Evolutionary conservation across 2,888 invertebrate species (phyloP).

Genomic region (Alviniconcha strummeri): DNA sequence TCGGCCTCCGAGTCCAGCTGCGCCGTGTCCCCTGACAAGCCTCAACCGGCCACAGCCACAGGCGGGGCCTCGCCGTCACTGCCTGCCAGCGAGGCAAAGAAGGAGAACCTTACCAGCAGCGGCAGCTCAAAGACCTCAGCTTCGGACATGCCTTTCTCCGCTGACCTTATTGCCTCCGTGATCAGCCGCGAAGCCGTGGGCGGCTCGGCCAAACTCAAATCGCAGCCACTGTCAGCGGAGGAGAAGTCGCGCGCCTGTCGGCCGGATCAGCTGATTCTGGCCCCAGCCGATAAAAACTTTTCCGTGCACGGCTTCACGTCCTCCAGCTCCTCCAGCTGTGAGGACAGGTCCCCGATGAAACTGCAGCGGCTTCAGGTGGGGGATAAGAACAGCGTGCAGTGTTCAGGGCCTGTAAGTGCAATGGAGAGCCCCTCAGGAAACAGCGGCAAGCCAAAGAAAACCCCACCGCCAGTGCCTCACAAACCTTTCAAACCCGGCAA

Average conservation of each 20-base stretch:
- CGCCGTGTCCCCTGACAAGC: slow-evolving; percentile 4
- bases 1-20: slow-evolving; percentile 13
- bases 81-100: too few species aligned
- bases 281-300: slow-evolving; percentile 53
- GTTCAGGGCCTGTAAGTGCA: background rate
- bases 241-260: slow-evolving; percentile 30
- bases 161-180: slow-evolving; percentile 27
- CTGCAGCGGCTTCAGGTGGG: too few species aligned
- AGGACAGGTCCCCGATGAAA: slow-evolving; percentile 41
- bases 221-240: slow-evolving; percentile 25
- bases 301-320: slow-evolving; percentile 56
- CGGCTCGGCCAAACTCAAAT: slow-evolving; percentile 10
- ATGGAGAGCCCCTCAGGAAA: slow-evolving; percentile 4
- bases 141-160: slow-evolving; percentile 7
- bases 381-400: too few species aligned
- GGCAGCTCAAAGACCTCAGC: slow-evolving; percentile 25
- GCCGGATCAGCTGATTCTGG: slow-evolving; percentile 52
- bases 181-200: slow-evolving; percentile 33
- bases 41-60: background rate
- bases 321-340: slow-evolving; percentile 52
- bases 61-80: slow-evolving; percentile 34
- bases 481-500: slow-evolving; percentile 37
- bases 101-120: slow-evolving; percentile 27
- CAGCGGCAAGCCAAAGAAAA: slow-evolving; percentile 34
- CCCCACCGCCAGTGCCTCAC: slow-evolving; percentile 51